A percentile compares a stretch with the other conserved stretches of the same genome.
phyloP scores from a whole-genome alignment of 2,797 vertebrate species.

The Chloroceryle amazona region DNA sequence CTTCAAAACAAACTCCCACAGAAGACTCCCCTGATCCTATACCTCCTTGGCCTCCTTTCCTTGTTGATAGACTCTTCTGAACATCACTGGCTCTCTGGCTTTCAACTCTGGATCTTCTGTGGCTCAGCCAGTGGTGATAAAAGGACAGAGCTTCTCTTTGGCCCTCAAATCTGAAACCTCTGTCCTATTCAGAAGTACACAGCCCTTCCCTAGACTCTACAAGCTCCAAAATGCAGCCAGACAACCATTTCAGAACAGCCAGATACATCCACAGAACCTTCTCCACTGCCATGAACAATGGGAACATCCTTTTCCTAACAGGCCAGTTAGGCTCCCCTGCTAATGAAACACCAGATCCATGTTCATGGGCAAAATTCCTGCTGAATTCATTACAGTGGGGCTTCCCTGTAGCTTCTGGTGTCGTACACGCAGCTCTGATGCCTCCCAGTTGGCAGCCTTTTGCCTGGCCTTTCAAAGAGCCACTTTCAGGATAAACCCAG shows the following conservation, averaged over 20 bases:
- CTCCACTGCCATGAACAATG: background rate
- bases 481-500: background rate
- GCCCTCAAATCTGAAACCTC: background rate
- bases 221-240: background rate
- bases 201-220: background rate
- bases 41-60: background rate
- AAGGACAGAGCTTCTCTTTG: background rate
- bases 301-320: background rate
- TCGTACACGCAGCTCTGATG: accelerated
- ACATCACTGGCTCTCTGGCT: background rate
- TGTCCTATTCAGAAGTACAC: background rate
- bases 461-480: background rate
- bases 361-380: background rate
- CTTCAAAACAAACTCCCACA: background rate
- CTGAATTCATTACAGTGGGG: background rate
- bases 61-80: background rate
- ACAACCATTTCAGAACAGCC: background rate
- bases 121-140: background rate
- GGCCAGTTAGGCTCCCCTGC: background rate
- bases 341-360: background rate
- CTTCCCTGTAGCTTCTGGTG: background rate
- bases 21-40: background rate
- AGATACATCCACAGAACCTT: background rate
- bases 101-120: background rate
- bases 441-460: background rate